phyloP scores from a whole-genome alignment of 2,113 vertebrate genomes.

The Grantiella picta region DNA sequence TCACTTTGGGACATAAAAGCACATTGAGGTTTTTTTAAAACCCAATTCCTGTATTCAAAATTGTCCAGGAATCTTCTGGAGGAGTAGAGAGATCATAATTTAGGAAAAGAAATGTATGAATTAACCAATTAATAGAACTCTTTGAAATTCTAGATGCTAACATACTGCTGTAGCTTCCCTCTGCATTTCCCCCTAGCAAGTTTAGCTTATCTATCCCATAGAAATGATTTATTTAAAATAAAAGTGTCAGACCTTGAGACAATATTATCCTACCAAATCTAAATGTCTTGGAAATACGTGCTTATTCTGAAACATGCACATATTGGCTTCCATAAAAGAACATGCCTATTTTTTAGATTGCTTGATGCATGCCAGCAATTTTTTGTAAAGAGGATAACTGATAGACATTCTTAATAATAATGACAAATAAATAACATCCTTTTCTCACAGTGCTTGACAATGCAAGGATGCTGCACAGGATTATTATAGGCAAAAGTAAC shows the following conservation, averaged over 20 bases:
- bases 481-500: constrained; percentile 40
- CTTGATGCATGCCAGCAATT: not conserved
- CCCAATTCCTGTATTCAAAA: not conserved
- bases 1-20: not conserved
- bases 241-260: constrained; percentile 19
- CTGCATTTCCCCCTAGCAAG: not conserved
- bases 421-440: constrained; percentile 30
- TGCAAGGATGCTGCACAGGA: not conserved
- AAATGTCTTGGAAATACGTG: not conserved
- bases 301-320: not conserved
- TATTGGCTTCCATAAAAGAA: constrained; percentile 2
- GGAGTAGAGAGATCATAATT: not conserved
- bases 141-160: not conserved
- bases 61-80: not conserved
- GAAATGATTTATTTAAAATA: constrained; percentile 11
- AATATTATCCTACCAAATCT: constrained; percentile 26
- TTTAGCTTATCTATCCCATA: not conserved
- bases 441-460: constrained; percentile 31
- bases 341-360: not conserved
- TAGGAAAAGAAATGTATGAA: not conserved
- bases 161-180: not conserved
- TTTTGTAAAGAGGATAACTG: constrained; percentile 1
- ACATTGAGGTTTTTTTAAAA: not conserved
- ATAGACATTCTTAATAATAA: constrained; percentile 26
- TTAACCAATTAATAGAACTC: not conserved